Evolutionary conservation across 2,888 invertebrate species (phyloP).

Genomic region (Clitarchus hookeri): DNA sequence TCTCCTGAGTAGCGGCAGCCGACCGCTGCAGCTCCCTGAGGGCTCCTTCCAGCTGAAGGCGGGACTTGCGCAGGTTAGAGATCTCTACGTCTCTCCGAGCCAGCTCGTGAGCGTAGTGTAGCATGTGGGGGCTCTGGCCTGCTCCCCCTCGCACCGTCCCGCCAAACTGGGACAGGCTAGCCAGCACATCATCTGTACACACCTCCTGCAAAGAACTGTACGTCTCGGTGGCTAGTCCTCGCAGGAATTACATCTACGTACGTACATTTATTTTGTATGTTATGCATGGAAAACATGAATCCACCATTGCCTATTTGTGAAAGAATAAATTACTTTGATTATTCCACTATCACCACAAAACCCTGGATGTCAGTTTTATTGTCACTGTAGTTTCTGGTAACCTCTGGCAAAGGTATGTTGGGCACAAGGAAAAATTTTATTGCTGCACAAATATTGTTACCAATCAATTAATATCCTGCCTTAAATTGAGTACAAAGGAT

Average conservation of each 20-base stretch:
- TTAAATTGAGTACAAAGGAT: no score
- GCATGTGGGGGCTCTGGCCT: conserved; percentile 68
- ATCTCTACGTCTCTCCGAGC: conserved; percentile 81
- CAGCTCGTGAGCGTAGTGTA: conserved; percentile 83
- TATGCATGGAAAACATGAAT: no score
- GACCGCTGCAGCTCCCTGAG: conserved; percentile 62
- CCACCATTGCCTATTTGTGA: no score
- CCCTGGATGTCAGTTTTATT: no score
- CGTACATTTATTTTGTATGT: no score
- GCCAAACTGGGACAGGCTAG: conserved; percentile 34
- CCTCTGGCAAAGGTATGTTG: no score
- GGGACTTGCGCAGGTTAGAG: conserved; percentile 70
- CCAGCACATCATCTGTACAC: conserved; percentile 31
- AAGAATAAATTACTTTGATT: no score
- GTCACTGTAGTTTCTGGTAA: no score
- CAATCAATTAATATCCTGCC: no score
- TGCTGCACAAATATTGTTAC: no score
- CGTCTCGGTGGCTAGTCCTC: not conserved
- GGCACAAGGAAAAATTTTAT: no score
- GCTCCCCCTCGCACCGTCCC: conserved; percentile 30
- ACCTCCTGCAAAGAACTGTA: not conserved
- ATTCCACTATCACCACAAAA: no score
- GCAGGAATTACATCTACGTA: not conserved
- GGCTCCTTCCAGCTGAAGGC: conserved; percentile 61
- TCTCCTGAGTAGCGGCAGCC: conserved; percentile 64